Evolutionary conservation across 2,888 invertebrate species (phyloP), one percentile per base, ranked within the genome.

Genomic region (Conchocele bisecta): DNA sequence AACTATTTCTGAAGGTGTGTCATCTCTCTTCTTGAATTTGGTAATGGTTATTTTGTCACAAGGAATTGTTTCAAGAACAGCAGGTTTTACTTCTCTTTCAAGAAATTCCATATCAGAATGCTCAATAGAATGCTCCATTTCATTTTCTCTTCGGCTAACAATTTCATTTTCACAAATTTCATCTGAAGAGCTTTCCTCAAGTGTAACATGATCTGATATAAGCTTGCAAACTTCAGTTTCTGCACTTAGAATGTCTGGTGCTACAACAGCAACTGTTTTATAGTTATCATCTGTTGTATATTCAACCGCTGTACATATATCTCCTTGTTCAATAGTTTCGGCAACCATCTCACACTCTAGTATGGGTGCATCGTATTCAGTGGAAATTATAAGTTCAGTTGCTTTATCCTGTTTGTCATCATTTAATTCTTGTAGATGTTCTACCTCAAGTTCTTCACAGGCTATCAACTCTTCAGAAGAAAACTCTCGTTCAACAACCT

Each of bases 391-490:
- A n/a, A 26, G 7, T 56, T 69, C 58, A 15, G 41, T 26, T 44
- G 53, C 33, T 46, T 71, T 59, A 13, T 35, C 44, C 28, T 59
- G 29, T 42, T 63, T 42, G 24, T 56, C 26, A 15, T 13, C 33
- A 26, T 33, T 39, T 1, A 53, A 15, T 26, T 28, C 26, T 35
- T 68, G 31, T 22, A 46, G 17, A 41, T 41, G 56, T 53, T 54
- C 58, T 6, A 48, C 39, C 29, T 71, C 59, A 29, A 50, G 42
- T 1, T 58, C 67, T 29, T 70, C 64, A 50, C 50, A 67, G 35
- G 46, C 59, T 20, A 46, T 46, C 50, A 57, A 28, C 26, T 50
- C 42, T 37, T 48, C 48, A 20, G 64, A 39, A 5, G 20, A 26
- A 33, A 37, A 26, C 20, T 56, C 33, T 33, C 29, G 11, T 17